phyloP scores from a whole-genome alignment of 2,113 vertebrate genomes.

The Bambusicola thoracicus region DNA sequence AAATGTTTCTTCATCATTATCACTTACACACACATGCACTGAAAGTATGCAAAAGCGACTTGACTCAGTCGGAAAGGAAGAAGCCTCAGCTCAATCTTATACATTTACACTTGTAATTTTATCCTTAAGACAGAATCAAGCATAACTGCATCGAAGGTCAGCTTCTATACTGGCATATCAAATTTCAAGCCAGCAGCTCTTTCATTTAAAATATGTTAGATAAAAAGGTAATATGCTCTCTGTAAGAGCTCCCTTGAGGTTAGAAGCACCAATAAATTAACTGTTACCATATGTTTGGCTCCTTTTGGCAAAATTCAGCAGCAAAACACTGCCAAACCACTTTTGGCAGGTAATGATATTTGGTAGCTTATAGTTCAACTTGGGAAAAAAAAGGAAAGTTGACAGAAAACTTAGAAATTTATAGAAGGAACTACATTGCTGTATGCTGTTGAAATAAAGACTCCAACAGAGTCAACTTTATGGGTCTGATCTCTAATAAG shows the following conservation, averaged over 20 bases:
- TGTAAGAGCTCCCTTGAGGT: constrained; percentile 64
- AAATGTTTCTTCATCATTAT: neutral
- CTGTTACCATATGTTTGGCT: constrained; percentile 71
- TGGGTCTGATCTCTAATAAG: neutral
- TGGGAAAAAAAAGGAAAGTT: neutral
- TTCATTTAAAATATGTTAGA: constrained; percentile 69
- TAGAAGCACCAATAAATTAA: constrained; percentile 71
- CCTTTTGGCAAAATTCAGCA: constrained; percentile 67
- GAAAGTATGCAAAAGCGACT: neutral
- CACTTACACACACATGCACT: neutral
- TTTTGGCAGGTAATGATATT: constrained; percentile 43
- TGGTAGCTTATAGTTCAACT: constrained; percentile 48
- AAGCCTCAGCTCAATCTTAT: neutral
- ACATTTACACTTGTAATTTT: constrained; percentile 43
- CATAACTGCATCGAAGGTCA: constrained; percentile 1
- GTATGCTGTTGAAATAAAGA: neutral
- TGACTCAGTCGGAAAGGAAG: neutral
- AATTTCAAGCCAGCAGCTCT: constrained; percentile 65
- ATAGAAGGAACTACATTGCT: neutral
- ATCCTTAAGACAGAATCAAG: constrained; percentile 38
- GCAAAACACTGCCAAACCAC: constrained; percentile 61
- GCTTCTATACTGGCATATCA: constrained; percentile 40
- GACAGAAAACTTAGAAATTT: constrained; percentile 39
- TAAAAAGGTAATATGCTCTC: constrained; percentile 70
- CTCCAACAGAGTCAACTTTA: neutral